A percentile compares a stretch with the other conserved stretches of the same genome.
Evolutionary conservation across 2,797 vertebrate species (phyloP).

Genomic region (Paguma larvata): DNA sequence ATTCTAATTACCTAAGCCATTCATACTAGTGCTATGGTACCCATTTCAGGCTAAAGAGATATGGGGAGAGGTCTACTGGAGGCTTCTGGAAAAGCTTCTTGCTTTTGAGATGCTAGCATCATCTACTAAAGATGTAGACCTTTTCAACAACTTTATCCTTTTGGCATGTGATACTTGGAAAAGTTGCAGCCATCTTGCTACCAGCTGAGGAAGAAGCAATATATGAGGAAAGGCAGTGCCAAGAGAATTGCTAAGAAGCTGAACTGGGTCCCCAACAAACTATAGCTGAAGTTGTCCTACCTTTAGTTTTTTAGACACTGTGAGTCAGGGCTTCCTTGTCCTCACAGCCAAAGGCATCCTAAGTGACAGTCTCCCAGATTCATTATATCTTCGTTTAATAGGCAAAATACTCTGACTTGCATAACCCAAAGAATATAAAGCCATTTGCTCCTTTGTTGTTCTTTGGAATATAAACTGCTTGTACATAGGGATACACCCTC

Average conservation of each 20-base stretch:
- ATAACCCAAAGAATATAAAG: neutral
- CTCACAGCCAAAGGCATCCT: neutral
- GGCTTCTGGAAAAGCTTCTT: neutral
- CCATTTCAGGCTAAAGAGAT: neutral
- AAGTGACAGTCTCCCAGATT: neutral
- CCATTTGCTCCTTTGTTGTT: neutral
- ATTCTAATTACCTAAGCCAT: neutral
- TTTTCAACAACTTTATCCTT: neutral
- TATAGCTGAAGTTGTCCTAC: accelerated
- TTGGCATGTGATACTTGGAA: neutral
- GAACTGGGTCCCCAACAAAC: neutral
- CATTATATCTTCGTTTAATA: neutral
- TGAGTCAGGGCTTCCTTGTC: neutral
- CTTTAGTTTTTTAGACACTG: neutral
- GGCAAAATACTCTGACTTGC: neutral
- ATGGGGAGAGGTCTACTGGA: neutral
- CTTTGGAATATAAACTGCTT: neutral
- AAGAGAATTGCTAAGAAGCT: neutral
- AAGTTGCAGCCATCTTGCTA: neutral
- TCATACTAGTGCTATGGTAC: accelerated
- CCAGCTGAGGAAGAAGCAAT: neutral
- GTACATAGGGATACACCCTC: neutral
- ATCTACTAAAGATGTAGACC: neutral
- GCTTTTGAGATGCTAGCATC: neutral
- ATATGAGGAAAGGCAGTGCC: neutral